A percentile compares a stretch with the other conserved stretches of the same genome.
Conservation (phyloP, 2,113 vertebrate species). For the Sturnira hondurensis region DNA sequence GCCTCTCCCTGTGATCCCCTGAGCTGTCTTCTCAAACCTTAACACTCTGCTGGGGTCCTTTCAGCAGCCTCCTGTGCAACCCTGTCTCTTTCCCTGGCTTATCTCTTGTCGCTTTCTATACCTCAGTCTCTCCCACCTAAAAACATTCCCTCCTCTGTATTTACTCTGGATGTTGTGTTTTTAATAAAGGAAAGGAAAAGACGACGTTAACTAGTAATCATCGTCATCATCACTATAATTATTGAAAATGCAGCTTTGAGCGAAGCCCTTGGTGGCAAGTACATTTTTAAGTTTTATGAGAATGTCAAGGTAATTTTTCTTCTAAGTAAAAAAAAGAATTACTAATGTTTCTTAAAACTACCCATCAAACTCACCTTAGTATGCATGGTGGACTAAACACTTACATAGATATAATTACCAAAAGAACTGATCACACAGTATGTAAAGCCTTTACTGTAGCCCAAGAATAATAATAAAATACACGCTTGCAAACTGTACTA, state of each 20-base stretch:
- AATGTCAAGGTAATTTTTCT: conserved; percentile 29
- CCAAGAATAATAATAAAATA: conserved; percentile 2
- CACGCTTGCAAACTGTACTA: conserved; percentile 18
- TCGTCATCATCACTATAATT: background rate
- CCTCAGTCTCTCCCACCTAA: background rate
- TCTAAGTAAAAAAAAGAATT: background rate
- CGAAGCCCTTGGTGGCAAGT: background rate
- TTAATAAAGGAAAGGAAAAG: background rate
- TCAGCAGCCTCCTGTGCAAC: background rate
- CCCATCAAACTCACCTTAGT: background rate
- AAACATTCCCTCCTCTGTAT: background rate
- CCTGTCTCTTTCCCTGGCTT: background rate
- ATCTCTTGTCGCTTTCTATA: background rate
- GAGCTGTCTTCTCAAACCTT: background rate
- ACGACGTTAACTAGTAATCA: background rate
- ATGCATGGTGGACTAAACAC: background rate
- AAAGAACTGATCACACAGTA: background rate
- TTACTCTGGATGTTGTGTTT: background rate
- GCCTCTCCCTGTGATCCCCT: background rate
- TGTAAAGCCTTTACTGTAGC: background rate
- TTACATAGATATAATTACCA: background rate
- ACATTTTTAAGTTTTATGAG: background rate
- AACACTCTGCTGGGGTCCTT: background rate
- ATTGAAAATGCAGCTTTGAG: conserved; percentile 19
- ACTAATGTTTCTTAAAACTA: conserved; percentile 27